A percentile compares a stretch with the other conserved stretches of the same genome.
Evolutionary conservation across 2,888 invertebrate species (phyloP).

Genomic region (Candidula unifasciata): DNA sequence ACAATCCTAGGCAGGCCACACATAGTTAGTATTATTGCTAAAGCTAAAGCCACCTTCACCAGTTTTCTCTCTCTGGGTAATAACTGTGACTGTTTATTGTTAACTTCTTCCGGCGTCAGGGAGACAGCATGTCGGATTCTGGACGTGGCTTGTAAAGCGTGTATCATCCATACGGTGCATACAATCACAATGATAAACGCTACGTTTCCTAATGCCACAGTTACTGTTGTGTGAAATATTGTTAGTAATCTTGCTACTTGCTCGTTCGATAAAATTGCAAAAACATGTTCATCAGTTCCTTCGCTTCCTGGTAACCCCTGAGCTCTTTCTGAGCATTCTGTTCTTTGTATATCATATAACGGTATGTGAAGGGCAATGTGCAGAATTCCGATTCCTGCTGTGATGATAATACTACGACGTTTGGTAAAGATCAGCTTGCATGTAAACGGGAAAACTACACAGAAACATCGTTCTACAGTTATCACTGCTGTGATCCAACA

Average conservation of each 20-base stretch:
- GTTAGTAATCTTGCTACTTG: too few species aligned
- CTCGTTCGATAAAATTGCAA: too few species aligned
- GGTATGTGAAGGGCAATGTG: background rate
- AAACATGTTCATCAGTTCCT: too few species aligned
- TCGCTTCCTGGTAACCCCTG: too few species aligned
- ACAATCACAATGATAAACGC: background rate
- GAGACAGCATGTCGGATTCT: background rate
- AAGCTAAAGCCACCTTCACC: background rate
- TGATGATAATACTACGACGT: background rate
- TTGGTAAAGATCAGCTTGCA: conserved; percentile 24
- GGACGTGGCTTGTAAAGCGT: background rate
- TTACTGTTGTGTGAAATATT: background rate
- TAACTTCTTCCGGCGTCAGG: background rate
- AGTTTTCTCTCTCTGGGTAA: background rate
- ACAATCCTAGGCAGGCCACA: background rate
- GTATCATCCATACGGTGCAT: background rate
- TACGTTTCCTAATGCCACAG: background rate
- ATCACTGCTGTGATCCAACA: conserved; percentile 32
- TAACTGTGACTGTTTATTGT: background rate
- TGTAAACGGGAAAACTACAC: conserved; percentile 24
- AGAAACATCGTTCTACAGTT: conserved; percentile 33
- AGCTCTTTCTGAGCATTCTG: background rate
- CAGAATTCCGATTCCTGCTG: background rate
- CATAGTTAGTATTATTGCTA: background rate
- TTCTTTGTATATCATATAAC: background rate